Evolutionary conservation across 2,888 invertebrate species (phyloP).

Genomic region (Molanna angustata): DNA sequence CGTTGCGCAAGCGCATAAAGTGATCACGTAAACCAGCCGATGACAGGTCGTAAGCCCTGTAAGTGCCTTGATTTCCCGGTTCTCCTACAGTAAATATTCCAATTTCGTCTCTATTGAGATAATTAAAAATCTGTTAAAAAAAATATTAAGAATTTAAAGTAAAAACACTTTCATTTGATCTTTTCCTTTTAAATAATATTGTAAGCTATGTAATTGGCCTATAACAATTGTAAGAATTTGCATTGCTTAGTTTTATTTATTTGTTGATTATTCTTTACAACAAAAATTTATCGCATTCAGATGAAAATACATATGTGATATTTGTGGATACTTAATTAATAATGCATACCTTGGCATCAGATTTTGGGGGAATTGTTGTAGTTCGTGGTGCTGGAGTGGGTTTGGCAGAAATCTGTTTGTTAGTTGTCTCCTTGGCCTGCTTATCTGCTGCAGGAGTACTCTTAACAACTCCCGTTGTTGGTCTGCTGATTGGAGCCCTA

Average conservation of each 20-base stretch:
- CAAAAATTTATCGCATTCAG: conserved; percentile 8
- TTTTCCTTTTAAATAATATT: background rate
- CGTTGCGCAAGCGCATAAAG: too few relatives aligned
- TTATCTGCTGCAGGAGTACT: conserved; percentile 33
- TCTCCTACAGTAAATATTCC: too few relatives aligned
- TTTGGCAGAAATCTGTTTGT: conserved; percentile 63
- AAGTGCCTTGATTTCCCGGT: too few relatives aligned
- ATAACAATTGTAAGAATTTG: too few relatives aligned
- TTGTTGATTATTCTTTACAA: too few relatives aligned
- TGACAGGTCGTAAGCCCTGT: too few relatives aligned
- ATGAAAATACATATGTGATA: background rate
- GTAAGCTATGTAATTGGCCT: background rate
- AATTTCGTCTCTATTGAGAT: too few relatives aligned
- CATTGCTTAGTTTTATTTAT: too few relatives aligned
- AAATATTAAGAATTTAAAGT: too few relatives aligned
- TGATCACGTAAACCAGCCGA: too few relatives aligned
- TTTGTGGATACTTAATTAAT: background rate
- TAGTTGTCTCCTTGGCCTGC: conserved; percentile 43
- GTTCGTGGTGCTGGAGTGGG: conserved; percentile 38
- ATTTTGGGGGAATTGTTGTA: conserved; percentile 26
- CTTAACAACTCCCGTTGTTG: conserved; percentile 33
- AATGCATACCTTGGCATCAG: conserved; percentile 41
- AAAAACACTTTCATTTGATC: too few relatives aligned
- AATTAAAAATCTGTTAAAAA: too few relatives aligned
- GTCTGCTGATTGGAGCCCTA: conserved; percentile 37